phyloP scores from a whole-genome alignment of 2,113 vertebrate species.

The Leptobrachium leishanense region DNA sequence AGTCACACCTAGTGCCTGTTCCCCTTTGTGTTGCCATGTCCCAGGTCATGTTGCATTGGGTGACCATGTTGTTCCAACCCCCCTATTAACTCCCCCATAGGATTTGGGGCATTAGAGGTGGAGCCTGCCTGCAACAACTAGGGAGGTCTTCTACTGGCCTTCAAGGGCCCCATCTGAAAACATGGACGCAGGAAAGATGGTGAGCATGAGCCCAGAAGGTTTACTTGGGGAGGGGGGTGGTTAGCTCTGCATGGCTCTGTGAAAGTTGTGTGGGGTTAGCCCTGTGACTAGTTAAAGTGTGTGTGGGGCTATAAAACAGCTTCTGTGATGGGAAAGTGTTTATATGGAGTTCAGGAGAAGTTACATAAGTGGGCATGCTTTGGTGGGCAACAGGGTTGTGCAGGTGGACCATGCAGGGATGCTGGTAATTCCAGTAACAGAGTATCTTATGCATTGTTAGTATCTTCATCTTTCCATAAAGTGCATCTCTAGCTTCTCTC shows the following conservation, averaged over 20 bases:
- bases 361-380: too few relatives aligned
- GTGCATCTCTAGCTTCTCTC: too few relatives aligned
- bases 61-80: constrained; percentile 23
- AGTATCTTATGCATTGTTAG: too few relatives aligned
- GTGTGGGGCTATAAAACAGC: too few relatives aligned
- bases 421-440: too few relatives aligned
- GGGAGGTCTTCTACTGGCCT: constrained; percentile 8
- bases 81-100: constrained; percentile 15
- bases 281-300: too few relatives aligned
- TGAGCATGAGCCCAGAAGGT: constrained; percentile 22
- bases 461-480: too few relatives aligned
- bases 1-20: neutral
- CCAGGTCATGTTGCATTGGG: neutral
- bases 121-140: constrained; percentile 19
- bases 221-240: neutral
- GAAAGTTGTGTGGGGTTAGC: neutral
- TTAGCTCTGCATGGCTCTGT: neutral
- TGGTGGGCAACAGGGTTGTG: too few relatives aligned
- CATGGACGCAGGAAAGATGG: constrained; percentile 45
- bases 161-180: constrained; percentile 1
- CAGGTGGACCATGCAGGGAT: too few relatives aligned
- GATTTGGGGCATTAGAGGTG: constrained; percentile 20
- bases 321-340: too few relatives aligned
- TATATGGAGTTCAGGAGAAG: too few relatives aligned
- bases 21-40: neutral